Evolutionary conservation across 2,888 invertebrate species (phyloP), one percentile per base, ranked within the genome.

Genomic region (Plusia festucae): DNA sequence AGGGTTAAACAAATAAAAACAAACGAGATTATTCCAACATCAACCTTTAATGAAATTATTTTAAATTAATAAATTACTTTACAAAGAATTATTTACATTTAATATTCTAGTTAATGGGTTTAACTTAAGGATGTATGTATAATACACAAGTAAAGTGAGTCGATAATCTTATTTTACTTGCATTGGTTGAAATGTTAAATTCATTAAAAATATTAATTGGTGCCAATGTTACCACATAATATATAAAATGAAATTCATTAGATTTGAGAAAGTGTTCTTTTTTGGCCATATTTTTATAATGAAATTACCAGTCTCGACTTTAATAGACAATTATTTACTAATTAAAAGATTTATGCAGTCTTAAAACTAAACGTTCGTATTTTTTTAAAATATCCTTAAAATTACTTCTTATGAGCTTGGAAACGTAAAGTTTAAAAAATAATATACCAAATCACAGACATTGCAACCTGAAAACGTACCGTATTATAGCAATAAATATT

Each of bases 31-130:
- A 72, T 84, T 84, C 80, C 84, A 90, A 90, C 90, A 90, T 90
- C 91, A 90, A 91, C 88, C 84, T 91, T 91, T 90, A 89, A 87
- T 90, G 81, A 90, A 90, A 90, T 84, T 75, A 86, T 85, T 86
- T 85, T 67, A 85, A 85, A 86, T 81, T 84, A 88, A 85, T 83
- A 80, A 85, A 83, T 83, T 79, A 83, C 73, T 79, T 86, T 86
- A 88, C 85, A 89, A 82, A 85, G 73, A 71, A 70, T 73, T 85
- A 80, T 79, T 68, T 88, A 88, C 81, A 81, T 22, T 58, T 13
- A 68, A 61, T 77, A 65, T 53, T 53, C 76, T 77, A 30, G 8
- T 30, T 9, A 84, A 60, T 34, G 3, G 34, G 53, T 51, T 61
- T 60, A 67, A 76, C 55, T 58, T 64, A 68, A 27, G 22, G 22